phyloP scores from a whole-genome alignment of 2,113 vertebrate species.

The Spheniscus mendiculus region DNA sequence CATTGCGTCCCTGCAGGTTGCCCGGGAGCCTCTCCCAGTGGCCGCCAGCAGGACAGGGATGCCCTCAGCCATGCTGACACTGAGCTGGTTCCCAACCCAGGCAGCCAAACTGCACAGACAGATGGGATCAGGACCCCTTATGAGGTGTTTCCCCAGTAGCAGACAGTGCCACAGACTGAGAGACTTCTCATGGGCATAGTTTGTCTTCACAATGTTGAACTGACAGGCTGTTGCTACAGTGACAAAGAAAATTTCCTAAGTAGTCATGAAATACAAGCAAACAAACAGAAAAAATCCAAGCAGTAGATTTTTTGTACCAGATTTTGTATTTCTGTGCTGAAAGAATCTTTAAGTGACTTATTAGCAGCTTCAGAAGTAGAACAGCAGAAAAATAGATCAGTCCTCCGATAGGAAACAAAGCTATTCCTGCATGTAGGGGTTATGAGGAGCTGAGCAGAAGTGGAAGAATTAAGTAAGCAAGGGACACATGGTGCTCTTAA shows the following conservation, averaged over 20 bases:
- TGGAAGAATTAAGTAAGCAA: background rate
- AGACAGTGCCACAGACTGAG: background rate
- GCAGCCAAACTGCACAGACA: background rate
- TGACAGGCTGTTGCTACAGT: background rate
- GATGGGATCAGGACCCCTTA: background rate
- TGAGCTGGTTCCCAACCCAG: fast-evolving
- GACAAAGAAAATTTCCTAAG: background rate
- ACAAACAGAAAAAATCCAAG: background rate
- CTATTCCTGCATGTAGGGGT: background rate
- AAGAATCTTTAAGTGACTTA: background rate
- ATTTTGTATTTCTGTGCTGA: background rate
- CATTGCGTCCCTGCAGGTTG: background rate
- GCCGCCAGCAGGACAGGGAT: background rate
- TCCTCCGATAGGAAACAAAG: background rate
- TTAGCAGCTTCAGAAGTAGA: background rate
- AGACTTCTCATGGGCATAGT: background rate
- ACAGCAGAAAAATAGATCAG: background rate
- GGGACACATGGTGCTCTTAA: background rate
- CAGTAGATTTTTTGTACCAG: background rate
- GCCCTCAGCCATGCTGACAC: background rate
- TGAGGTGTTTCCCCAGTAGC: background rate
- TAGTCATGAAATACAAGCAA: background rate
- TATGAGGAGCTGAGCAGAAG: background rate
- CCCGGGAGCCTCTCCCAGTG: background rate
- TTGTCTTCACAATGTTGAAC: background rate